phyloP scores from a whole-genome alignment of 2,888 invertebrate genomes.

The Bellardia pandia region DNA sequence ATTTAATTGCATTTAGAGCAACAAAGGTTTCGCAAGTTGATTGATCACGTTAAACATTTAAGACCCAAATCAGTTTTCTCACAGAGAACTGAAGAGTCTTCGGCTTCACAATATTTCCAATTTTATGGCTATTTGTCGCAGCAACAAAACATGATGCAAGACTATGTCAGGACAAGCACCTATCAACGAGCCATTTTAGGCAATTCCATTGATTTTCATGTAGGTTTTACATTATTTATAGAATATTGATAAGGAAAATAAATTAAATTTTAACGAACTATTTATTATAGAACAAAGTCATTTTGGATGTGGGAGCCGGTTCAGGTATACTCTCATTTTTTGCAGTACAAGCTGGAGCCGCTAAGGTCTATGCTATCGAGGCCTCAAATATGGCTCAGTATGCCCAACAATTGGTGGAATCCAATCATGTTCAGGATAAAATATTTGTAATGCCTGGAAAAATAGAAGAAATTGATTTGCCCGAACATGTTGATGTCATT shows the following conservation, averaged over 20 bases:
- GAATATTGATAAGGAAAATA: neutral
- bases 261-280: neutral
- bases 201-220: slow-evolving; percentile 95
- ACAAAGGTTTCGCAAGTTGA: slow-evolving; percentile 82
- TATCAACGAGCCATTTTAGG: slow-evolving; percentile 98
- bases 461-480: slow-evolving; percentile 98
- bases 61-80: slow-evolving; percentile 92
- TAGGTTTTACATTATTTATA: slow-evolving; percentile 74
- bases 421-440: slow-evolving; percentile 94
- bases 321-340: slow-evolving; percentile 99
- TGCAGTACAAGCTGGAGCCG: slow-evolving; percentile 98
- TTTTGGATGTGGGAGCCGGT: slow-evolving; percentile 99
- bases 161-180: slow-evolving; percentile 98
- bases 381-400: slow-evolving; percentile 99
- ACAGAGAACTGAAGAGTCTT: slow-evolving; percentile 98
- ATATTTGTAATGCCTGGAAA: slow-evolving; percentile 98
- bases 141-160: slow-evolving; percentile 99
- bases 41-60: slow-evolving; percentile 83
- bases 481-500: slow-evolving; percentile 97
- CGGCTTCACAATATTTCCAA: slow-evolving; percentile 99
- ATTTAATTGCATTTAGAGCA: slow-evolving; percentile 76
- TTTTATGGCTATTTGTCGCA: slow-evolving; percentile 99
- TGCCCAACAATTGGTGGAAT: slow-evolving; percentile 94
- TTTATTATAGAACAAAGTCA: slow-evolving; percentile 90
- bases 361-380: slow-evolving; percentile 99